Evolutionary conservation across 2,797 vertebrate genomes (phyloP).

Genomic region (Sphenopsis melanotis): DNA sequence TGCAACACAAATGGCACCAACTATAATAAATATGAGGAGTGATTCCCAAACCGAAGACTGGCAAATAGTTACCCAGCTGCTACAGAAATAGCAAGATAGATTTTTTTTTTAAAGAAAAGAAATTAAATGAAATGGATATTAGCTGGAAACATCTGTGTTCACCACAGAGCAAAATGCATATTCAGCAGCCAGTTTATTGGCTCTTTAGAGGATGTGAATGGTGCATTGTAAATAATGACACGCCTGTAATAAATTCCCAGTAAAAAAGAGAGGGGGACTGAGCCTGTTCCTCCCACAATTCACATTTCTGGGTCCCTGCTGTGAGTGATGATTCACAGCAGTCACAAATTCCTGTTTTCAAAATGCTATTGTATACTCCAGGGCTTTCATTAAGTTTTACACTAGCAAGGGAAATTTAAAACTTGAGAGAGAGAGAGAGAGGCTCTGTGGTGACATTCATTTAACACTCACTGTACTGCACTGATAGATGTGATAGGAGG

Average conservation of each 20-base stretch:
- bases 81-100: conserved; percentile 76
- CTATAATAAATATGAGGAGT: conserved; percentile 71
- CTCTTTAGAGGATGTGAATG: conserved; percentile 82
- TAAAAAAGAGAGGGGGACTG: conserved; percentile 75
- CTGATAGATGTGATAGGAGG: conserved; percentile 42
- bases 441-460: conserved; percentile 55
- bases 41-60: conserved; percentile 71
- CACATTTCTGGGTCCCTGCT: conserved; percentile 77
- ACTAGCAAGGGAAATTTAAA: conserved; percentile 78
- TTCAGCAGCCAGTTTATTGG: conserved; percentile 82
- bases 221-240: conserved; percentile 82
- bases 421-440: conserved; percentile 65
- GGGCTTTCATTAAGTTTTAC: conserved; percentile 80
- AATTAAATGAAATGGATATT: conserved; percentile 83
- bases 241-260: conserved; percentile 80
- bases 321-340: conserved; percentile 79
- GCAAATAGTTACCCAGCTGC: conserved; percentile 80
- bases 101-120: conserved; percentile 75
- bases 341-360: conserved; percentile 79
- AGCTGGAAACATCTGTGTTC: conserved; percentile 83
- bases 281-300: conserved; percentile 74
- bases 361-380: conserved; percentile 78
- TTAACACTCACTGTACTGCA: conserved; percentile 29
- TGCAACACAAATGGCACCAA: conserved; percentile 56
- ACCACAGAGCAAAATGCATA: conserved; percentile 81